Percentiles rank a stretch among this genome's conserved stretches.
These are phyloP conservation scores for Argya squamiceps DNA, from an alignment of 2,797 vertebrate species.

Conservation along the genomic window DNA sequence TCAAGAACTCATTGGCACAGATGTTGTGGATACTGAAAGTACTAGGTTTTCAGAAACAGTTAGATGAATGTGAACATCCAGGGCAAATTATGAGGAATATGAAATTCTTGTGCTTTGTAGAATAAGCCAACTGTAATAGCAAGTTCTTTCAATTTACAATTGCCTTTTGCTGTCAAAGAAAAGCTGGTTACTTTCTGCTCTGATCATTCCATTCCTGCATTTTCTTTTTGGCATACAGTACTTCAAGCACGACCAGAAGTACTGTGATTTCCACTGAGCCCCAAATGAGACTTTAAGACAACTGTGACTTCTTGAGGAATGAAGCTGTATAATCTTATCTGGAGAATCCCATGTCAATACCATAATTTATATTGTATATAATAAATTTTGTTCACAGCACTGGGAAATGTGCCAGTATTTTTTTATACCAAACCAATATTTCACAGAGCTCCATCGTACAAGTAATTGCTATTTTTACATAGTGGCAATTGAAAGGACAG, in stretches of 20 bases:
- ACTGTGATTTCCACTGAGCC: neutral
- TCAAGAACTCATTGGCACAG: constrained; percentile 18
- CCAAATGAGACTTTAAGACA: neutral
- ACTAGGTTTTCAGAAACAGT: constrained; percentile 19
- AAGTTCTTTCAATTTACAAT: constrained; percentile 23
- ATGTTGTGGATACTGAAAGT: neutral
- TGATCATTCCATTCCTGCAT: neutral
- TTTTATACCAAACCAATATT: neutral
- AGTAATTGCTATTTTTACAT: neutral
- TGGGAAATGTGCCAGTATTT: neutral
- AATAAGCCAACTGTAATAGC: constrained; percentile 19
- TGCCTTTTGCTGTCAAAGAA: constrained; percentile 18
- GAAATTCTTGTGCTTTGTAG: constrained; percentile 20
- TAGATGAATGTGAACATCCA: neutral
- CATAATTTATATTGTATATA: neutral
- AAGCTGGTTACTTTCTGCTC: constrained; percentile 12
- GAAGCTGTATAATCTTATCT: neutral
- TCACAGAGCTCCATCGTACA: neutral
- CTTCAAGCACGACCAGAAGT: neutral
- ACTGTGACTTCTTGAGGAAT: neutral
- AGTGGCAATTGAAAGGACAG: neutral
- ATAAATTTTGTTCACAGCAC: neutral
- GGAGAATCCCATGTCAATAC: neutral
- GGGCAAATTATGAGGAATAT: neutral
- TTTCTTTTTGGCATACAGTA: neutral